These are phyloP conservation scores for Tretioscincus oriximinensis DNA, from an alignment of 2,113 vertebrate genomes.

Conservation along the genomic window DNA sequence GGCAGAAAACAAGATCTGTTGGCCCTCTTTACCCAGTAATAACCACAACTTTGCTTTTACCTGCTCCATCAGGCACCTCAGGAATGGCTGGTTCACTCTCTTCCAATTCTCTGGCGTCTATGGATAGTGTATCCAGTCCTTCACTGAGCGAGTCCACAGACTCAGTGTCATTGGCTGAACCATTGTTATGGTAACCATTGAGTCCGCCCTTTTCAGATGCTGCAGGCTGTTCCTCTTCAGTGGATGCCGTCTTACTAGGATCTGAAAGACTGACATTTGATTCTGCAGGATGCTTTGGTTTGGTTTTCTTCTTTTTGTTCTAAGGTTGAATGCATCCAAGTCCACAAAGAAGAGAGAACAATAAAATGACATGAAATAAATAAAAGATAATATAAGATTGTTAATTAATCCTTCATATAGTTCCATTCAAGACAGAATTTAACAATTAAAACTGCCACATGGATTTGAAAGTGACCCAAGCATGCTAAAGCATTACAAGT, in stretches of 20 bases:
- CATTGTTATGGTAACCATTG: slow-evolving; percentile 90
- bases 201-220: slow-evolving; percentile 75
- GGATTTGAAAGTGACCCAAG: slow-evolving; percentile 9
- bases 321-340: slow-evolving; percentile 55
- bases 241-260: slow-evolving; percentile 54
- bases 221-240: slow-evolving; percentile 57
- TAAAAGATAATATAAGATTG: too few relatives aligned
- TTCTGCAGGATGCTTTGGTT: slow-evolving; percentile 77
- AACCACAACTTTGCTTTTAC: slow-evolving; percentile 49
- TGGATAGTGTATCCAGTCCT: slow-evolving; percentile 86
- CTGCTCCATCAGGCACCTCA: slow-evolving; percentile 66
- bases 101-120: slow-evolving; percentile 85
- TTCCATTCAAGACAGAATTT: too few relatives aligned
- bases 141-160: slow-evolving; percentile 92
- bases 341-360: slow-evolving; percentile 21
- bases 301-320: slow-evolving; percentile 96
- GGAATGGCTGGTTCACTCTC: slow-evolving; percentile 77
- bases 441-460: slow-evolving; percentile 15
- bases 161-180: slow-evolving; percentile 81
- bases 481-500: neutral
- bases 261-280: slow-evolving; percentile 58
- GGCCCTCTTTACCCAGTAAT: neutral
- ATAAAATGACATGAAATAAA: neutral
- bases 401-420: too few relatives aligned
- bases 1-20: neutral